Percentiles rank a stretch among this genome's conserved stretches.
Conservation (phyloP, 2,888 invertebrate genomes). For the Cactoblastis cactorum region DNA sequence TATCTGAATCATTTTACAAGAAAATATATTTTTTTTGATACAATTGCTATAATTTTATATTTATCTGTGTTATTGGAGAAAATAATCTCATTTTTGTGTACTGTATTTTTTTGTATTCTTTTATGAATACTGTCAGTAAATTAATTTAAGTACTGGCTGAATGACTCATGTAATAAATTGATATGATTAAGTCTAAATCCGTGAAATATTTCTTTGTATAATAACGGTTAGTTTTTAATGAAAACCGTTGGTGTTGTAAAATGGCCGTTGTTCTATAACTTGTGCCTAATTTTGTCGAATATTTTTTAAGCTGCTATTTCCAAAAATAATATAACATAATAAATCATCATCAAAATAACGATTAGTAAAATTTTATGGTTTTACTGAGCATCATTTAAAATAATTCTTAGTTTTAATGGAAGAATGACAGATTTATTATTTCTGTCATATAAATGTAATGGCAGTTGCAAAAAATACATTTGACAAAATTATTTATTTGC, state of each 20-base stretch:
- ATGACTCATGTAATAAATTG: slow-evolving; percentile 35
- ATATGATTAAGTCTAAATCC: slow-evolving; percentile 55
- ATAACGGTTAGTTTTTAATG: slow-evolving; percentile 51
- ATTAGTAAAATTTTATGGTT: too few species aligned
- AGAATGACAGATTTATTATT: slow-evolving; percentile 17
- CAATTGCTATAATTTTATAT: too few species aligned
- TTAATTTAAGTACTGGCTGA: slow-evolving; percentile 19
- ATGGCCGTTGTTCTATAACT: slow-evolving; percentile 47
- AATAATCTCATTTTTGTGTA: not conserved
- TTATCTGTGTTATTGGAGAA: not conserved
- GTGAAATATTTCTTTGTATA: slow-evolving; percentile 50
- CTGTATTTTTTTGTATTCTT: not conserved
- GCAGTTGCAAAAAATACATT: slow-evolving; percentile 13
- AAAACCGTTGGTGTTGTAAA: slow-evolving; percentile 46
- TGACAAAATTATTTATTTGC: slow-evolving; percentile 56
- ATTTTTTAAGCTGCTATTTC: slow-evolving; percentile 27
- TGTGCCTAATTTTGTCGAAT: slow-evolving; percentile 56
- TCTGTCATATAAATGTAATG: slow-evolving; percentile 18
- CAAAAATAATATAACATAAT: slow-evolving; percentile 13
- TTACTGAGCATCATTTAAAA: too few species aligned
- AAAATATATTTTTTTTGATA: too few species aligned
- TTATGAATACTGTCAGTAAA: not conserved
- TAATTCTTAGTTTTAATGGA: not conserved
- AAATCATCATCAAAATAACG: too few species aligned
- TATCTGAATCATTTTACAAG: too few species aligned